Base-by-base conservation (phyloP, 1,140 invertebrate species). In the Bombus sylvicola region DNA sequence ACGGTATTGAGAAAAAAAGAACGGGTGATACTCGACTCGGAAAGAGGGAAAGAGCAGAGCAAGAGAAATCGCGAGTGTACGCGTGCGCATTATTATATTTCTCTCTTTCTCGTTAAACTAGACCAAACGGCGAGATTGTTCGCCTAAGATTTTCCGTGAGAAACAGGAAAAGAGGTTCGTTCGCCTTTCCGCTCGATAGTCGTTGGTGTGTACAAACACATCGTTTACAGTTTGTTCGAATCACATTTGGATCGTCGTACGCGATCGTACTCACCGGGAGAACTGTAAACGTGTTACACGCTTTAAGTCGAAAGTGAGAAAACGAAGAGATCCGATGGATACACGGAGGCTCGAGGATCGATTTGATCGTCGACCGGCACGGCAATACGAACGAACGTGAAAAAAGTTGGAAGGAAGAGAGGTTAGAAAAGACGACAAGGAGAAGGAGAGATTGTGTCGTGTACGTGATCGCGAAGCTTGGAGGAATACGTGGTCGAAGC, bases 351-450 rank as follows among this genome's bases (percentile, higher is more conserved):
- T 10, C 9, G 43, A 31, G 41, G 53, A 69, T 76, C 74, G 83
- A 79, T 74, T 25, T 43, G 78, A 57, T 6, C 37, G 43, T 68
- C 80, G 82, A 84, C 68, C 62, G 47, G 81, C 25, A 43, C 43
- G 57, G 73, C 41, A 25, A 77, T 71, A 77, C 53, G 81, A n/a
- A 43, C 53, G 75, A 69, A 72, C 64, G 87, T 86, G 81, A 83
- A 84, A 41, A 78, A 69, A 75, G 37, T 31, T 43, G 28, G 6
- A 43, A 22, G 43, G 39, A 66, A 71, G 72, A 82, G 72, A 82
- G 80, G 85, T 83, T 79, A 80, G 77, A 69, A 68, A 68, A 80
- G 77, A 41, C n/a, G 76, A 68, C 41, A n/a, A 41, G 69, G 13
- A 73, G 43, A 13, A 41, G 37, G 53, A 72, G 12, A 59, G 77